Evolutionary conservation across 2,888 invertebrate species (phyloP).

Genomic region (Calephelis perditalis): DNA sequence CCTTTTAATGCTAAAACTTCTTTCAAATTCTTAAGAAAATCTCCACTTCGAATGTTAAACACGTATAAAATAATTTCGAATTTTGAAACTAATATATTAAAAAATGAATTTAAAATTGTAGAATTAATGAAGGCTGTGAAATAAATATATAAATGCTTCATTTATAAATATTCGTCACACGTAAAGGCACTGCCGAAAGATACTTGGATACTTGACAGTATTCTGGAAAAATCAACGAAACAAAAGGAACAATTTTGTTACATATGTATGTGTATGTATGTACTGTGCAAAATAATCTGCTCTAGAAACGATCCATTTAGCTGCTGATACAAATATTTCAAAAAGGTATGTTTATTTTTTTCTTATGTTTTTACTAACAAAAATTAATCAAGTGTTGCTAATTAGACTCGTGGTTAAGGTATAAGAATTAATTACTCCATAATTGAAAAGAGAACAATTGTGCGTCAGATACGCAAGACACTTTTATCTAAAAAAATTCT

Average conservation of each 20-base stretch:
- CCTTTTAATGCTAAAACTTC: not conserved
- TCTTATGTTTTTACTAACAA: no score
- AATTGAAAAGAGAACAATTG: no score
- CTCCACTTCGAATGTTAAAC: not conserved
- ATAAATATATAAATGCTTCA: constrained; percentile 42
- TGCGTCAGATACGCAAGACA: no score
- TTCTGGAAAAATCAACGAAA: constrained; percentile 3
- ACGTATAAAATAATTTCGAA: not conserved
- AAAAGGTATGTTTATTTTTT: no score
- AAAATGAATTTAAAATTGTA: constrained; percentile 31
- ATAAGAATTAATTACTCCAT: no score
- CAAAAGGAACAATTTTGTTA: not conserved
- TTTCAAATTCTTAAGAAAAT: constrained; percentile 4
- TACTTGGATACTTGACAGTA: not conserved
- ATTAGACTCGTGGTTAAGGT: no score
- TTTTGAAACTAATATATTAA: constrained; percentile 4
- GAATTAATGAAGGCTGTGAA: constrained; percentile 71
- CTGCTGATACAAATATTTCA: no score
- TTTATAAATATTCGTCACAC: not conserved
- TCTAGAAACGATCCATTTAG: not conserved
- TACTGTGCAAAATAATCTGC: not conserved
- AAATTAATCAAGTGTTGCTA: no score
- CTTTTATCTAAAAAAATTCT: no score
- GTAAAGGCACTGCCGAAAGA: constrained; percentile 1
- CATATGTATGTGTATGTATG: not conserved